A percentile compares a stretch with the other conserved stretches of the same genome.
These are phyloP conservation scores for Sinodicranocentrus sp. DNA, from an alignment of 2,888 invertebrate genomes.

Conservation along the genomic window DNA sequence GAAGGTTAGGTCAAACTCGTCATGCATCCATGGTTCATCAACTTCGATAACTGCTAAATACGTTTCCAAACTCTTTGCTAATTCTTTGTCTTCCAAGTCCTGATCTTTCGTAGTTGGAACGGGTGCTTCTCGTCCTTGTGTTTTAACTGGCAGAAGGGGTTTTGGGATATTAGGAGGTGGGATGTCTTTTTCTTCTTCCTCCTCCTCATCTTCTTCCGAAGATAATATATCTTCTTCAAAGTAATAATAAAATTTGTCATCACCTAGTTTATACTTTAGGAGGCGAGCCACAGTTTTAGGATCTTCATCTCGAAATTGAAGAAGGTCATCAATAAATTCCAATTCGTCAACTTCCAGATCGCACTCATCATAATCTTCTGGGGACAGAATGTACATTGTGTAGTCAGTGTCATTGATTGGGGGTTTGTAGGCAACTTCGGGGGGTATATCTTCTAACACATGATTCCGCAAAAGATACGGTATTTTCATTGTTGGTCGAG, in stretches of 20 bases:
- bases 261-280: slow-evolving; percentile 19
- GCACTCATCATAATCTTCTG: slow-evolving; percentile 36
- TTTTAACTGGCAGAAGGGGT: too few species aligned
- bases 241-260: slow-evolving; percentile 47
- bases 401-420: slow-evolving; percentile 41
- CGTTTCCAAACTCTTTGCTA: neutral
- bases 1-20: slow-evolving; percentile 33
- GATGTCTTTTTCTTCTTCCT: slow-evolving; percentile 4
- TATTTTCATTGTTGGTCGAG: slow-evolving; percentile 23
- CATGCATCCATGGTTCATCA: slow-evolving; percentile 45
- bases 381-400: slow-evolving; percentile 38
- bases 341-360: slow-evolving; percentile 39
- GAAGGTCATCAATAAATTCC: slow-evolving; percentile 45
- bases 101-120: neutral
- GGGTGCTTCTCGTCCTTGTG: neutral
- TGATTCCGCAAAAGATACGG: slow-evolving; percentile 23
- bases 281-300: slow-evolving; percentile 34
- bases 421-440: slow-evolving; percentile 23
- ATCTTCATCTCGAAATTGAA: slow-evolving; percentile 42
- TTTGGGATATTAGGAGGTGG: too few species aligned
- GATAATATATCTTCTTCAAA: slow-evolving; percentile 53
- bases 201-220: slow-evolving; percentile 8
- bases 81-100: neutral
- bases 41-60: neutral
- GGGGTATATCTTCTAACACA: slow-evolving; percentile 37